These are phyloP conservation scores for Ectropis grisescens DNA, from an alignment of 1,140 invertebrate species.

Conservation along the genomic window DNA sequence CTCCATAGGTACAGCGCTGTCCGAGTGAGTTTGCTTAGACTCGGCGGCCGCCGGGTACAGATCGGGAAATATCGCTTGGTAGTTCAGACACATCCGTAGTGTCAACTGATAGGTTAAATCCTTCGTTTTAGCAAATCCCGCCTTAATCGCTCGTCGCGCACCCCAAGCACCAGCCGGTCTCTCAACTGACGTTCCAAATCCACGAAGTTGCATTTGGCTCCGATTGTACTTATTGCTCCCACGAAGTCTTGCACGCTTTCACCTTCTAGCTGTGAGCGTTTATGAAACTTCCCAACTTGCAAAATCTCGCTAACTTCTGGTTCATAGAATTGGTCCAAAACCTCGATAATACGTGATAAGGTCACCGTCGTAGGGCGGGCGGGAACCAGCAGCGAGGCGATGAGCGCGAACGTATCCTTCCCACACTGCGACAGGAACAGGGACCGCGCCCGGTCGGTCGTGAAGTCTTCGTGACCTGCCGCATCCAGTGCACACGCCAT, in stretches of 20 bases:
- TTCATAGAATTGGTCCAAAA: conserved; percentile 20
- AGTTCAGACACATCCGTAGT: conserved; percentile 14
- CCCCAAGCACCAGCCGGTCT: conserved; percentile 15
- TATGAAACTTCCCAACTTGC: conserved; percentile 20
- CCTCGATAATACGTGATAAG: conserved; percentile 10
- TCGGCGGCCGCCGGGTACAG: conserved; percentile 12
- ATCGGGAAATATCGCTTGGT: conserved; percentile 16
- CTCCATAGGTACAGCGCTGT: conserved; percentile 13
- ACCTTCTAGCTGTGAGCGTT: conserved; percentile 11
- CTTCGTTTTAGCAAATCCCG: conserved; percentile 15
- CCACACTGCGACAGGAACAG: conserved; percentile 19
- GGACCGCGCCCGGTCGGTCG: conserved; percentile 5
- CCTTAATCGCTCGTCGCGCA: conserved; percentile 15
- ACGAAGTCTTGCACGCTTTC: conserved; percentile 20
- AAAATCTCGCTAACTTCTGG: conserved; percentile 20
- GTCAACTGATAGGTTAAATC: conserved; percentile 13
- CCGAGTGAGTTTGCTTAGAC: conserved; percentile 13
- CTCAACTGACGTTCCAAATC: conserved; percentile 17
- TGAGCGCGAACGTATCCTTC: conserved; percentile 16
- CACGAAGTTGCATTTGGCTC: conserved; percentile 14
- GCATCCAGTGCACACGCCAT: conserved; percentile 14
- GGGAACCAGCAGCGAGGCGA: conserved; percentile 14
- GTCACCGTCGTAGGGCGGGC: conserved; percentile 7
- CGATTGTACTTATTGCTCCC: conserved; percentile 12
- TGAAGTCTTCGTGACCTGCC: conserved; percentile 2